A percentile compares a stretch with the other conserved stretches of the same genome.
Conservation (phyloP, 1,140 invertebrate species). For the Cephus cinctus region DNA sequence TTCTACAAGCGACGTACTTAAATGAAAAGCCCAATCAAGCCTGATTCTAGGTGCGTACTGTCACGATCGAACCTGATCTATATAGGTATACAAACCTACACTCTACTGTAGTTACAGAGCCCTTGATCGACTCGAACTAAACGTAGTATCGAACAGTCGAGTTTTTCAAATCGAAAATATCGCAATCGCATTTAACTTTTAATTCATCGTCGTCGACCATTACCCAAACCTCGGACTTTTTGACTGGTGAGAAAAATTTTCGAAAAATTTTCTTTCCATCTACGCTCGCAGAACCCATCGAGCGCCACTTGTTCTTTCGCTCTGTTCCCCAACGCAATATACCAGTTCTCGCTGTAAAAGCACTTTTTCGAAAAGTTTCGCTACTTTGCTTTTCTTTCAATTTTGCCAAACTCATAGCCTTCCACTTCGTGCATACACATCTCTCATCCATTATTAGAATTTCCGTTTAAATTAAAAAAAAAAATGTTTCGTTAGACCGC, state of each 20-base stretch:
- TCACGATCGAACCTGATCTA: conserved; percentile 44
- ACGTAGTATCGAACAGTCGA: conserved; percentile 46
- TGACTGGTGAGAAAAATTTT: not conserved
- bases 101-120: conserved; percentile 41
- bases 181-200: conserved; percentile 22
- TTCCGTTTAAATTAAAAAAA: no score
- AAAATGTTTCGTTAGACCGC: no score
- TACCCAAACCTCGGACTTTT: not conserved
- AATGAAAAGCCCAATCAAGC: conserved; percentile 43
- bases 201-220: conserved; percentile 8
- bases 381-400: no score
- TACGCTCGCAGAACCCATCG: no score
- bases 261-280: not conserved
- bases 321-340: no score
- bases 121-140: conserved; percentile 37
- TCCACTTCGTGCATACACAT: no score
- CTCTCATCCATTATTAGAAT: no score
- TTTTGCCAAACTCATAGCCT: no score
- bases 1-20: conserved; percentile 21
- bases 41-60: conserved; percentile 41
- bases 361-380: no score
- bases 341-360: no score
- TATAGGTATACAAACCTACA: conserved; percentile 45
- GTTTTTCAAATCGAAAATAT: conserved; percentile 46
- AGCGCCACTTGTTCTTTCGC: conserved; percentile 23